Base-by-base conservation (phyloP, 2,113 vertebrate genomes). In the Labrus mixtus region DNA sequence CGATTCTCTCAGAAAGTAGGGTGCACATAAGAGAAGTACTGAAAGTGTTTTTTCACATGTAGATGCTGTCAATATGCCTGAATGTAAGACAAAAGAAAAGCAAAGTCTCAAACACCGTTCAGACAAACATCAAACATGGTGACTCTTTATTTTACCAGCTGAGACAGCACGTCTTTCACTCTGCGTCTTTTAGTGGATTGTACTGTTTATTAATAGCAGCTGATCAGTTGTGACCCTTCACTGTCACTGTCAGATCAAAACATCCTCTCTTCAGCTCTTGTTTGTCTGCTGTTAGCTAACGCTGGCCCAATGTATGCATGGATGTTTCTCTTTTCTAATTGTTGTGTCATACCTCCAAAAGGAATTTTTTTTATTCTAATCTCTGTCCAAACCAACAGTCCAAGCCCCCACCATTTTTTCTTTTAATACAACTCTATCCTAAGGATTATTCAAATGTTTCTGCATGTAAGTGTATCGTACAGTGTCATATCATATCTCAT, bases 181-280 rank as follows among this genome's bases (percentile, higher is more conserved):
- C 22, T 57, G 17, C 61, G 66, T 85, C 69, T 84, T 68, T 80
- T 59, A 46, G 46, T 73, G 73, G 57, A 70, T 68, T 43, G 68
- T 82, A 70, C 66, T 43, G 68, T 82, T 78, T 88, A 64, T 88
- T 87, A 71, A 86, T 91, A 84, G 81, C 74, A 61, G 78, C 50
- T 72, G 70, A 77, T 89, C 83, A 86, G 88, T 80, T 82, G 43
- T 80, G 73, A 33, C 29, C 29, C 29, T 33, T 4, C 29, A 33
- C 29, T 59, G 66, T 60, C 66, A 13, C 50, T 69, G 78, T 25
- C 79, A 73, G 39, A 76, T 64, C 33, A 2, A 39, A 68, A 57
- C 55, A 51, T 63, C 63, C 46, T n/a, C n/a, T 33, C 0, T 8
- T 16, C 48, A 36, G 45, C 22, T 56, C 20, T 6, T 58, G 10